Conservation (phyloP, 2,113 vertebrate genomes). For the Sterna hirundo region DNA sequence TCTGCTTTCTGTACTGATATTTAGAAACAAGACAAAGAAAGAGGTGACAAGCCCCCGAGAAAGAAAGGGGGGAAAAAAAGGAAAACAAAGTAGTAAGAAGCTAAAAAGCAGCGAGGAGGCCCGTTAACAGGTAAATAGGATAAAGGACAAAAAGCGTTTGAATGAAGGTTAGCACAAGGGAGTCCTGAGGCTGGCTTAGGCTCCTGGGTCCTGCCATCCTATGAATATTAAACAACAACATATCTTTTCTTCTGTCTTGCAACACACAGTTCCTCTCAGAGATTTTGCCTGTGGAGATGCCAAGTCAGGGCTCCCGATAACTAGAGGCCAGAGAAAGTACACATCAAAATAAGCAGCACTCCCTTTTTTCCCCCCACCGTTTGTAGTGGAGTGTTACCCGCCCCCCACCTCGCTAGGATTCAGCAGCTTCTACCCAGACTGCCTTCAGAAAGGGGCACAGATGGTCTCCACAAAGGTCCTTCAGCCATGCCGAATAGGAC, state of each 20-base stretch:
- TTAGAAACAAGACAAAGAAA: neutral
- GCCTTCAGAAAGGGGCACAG: neutral
- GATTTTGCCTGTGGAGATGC: neutral
- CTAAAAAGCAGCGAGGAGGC: neutral
- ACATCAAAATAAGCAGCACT: neutral
- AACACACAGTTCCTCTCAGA: neutral
- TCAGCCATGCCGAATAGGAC: neutral
- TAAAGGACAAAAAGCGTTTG: neutral
- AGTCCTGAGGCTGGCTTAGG: neutral
- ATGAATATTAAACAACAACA: neutral
- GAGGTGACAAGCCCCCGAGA: neutral
- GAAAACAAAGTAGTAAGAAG: neutral
- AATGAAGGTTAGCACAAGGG: neutral
- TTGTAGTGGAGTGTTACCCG: neutral
- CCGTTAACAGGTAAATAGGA: neutral
- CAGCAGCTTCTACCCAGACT: neutral
- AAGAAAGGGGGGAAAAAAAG: neutral
- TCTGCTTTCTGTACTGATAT: neutral
- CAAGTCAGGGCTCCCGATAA: neutral
- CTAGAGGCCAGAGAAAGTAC: neutral
- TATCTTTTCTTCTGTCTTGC: neutral
- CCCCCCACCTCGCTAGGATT: neutral
- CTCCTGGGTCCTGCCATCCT: neutral
- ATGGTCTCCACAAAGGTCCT: neutral
- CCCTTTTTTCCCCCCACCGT: accelerated